Base-by-base conservation (phyloP, 2,888 invertebrate genomes). In the Euplagia quadripunctaria region DNA sequence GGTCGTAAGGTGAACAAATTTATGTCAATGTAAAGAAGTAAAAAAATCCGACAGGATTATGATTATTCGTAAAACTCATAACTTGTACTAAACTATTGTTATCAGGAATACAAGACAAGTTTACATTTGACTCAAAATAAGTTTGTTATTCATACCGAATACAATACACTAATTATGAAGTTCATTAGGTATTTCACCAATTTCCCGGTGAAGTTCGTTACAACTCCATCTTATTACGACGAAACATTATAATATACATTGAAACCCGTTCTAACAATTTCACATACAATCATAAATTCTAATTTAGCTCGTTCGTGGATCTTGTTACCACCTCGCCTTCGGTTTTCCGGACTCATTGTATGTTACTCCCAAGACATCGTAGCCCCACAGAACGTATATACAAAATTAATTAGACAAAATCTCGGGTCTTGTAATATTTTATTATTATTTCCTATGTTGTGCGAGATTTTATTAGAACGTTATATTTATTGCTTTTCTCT, bases 361-460 rank as follows among this genome's bases (percentile, higher is more conserved):
- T 92, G 93, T 91, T 91, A 90, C 93, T 94, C 95, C 94, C 96
- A 93, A 95, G 95, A 94, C 95, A 92, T 92, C 89, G 92, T 90
- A 91, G 90, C 94, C 94, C 94, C 89, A 89, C 89, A 90, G 86
- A 91, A 91, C 92, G 90, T 89, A 94, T 93, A 94, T 93, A 94
- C 93, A 93, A 96, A 95, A 96, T 96, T 96, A 96, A 96, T 96
- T 96, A 96, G 94, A 93, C 93, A 91, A 95, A 94, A 94, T 94
- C 94, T 93, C 89, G 90, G 90, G 86, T 93, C 94, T 92, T 92
- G 93, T 94, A 93, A 95, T 95, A 94, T 95, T 95, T 95, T 95
- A 95, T 94, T 95, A 96, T 94, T 94, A 95, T 94, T 94, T 94
- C 91, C 92, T 91, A 89, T 91, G 91, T 91, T 92, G 89, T 88